Conservation (phyloP, 2,113 vertebrate genomes). For the Strix uralensis region DNA sequence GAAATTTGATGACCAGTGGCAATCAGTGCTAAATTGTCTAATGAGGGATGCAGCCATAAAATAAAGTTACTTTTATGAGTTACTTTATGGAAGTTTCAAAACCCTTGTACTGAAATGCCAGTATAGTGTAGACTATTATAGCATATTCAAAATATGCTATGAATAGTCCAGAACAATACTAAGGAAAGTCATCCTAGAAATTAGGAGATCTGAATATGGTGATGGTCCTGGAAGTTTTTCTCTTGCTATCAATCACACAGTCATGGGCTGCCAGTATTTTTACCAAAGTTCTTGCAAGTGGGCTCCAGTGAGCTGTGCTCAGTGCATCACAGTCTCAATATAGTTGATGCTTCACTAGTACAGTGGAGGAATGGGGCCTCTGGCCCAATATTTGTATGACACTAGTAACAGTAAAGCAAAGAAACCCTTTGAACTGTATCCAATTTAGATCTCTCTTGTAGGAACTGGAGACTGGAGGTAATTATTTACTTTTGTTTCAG, state of each 20-base stretch:
- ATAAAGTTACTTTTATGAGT: neutral
- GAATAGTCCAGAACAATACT: neutral
- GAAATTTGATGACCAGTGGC: neutral
- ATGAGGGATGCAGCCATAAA: neutral
- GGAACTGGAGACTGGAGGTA: neutral
- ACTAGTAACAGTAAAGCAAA: neutral
- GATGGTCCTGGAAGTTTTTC: neutral
- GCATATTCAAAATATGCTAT: neutral
- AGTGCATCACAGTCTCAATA: neutral
- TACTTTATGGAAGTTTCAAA: neutral
- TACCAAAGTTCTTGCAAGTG: neutral
- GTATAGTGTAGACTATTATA: neutral
- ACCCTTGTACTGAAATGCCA: neutral
- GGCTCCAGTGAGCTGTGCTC: neutral
- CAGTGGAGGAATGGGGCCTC: neutral
- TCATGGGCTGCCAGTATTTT: neutral
- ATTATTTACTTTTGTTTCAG: neutral
- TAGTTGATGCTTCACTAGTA: neutral
- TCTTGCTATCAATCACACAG: fast-evolving
- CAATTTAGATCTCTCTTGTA: neutral
- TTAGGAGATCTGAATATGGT: neutral
- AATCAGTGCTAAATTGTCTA: neutral
- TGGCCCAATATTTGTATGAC: neutral
- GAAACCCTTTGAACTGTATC: neutral
- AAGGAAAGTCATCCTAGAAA: neutral